Evolutionary conservation across 2,888 invertebrate species (phyloP), one percentile per base, ranked within the genome.

Genomic region (Eupeodes luniger): DNA sequence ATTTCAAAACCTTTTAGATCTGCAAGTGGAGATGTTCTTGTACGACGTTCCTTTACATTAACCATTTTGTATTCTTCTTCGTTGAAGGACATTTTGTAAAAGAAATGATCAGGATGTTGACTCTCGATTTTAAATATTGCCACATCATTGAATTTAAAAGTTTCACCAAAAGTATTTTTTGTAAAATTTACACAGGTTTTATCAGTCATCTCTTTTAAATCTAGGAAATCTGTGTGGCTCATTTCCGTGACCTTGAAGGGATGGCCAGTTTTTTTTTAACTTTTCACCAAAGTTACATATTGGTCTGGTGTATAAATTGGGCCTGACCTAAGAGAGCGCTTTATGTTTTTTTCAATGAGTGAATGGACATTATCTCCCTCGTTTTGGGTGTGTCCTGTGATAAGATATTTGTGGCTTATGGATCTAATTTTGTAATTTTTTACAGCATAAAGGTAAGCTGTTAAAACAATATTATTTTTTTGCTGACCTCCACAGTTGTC

Each of bases 261-360:
- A n/a, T n/a, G n/a, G n/a, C n/a, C n/a, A n/a, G n/a, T 62, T 62
- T 62, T 62, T 62, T 40, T 62, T 62, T 2, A 12, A 62, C 14
- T 40, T 62, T 62, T 40, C 44, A 62, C 62, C 62, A 62, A 62
- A 62, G 62, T n/a, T 44, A 62, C n/a, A 53, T 53, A 53, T 53
- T 53, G 53, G 53, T 53, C 53, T 53, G 62, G 62, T n/a, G 40
- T 62, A 62, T 62, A 62, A 62, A 40, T 62, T 62, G 62, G 62
- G 40, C 62, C 62, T 62, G 62, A 62, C 34, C n/a, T 12, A 53
- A 53, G 53, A 53, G 53, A 53, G n/a, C 53, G 53, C 53, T 53
- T 53, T 12, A 53, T 53, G 36, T 44, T 62, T 62, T 62, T 62
- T 62, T 62, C n/a, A 44, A 14, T 62, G 1, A 44, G n/a, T 62